Base-by-base conservation (phyloP, 2,797 vertebrate species). In the Brachymystax lenok region DNA sequence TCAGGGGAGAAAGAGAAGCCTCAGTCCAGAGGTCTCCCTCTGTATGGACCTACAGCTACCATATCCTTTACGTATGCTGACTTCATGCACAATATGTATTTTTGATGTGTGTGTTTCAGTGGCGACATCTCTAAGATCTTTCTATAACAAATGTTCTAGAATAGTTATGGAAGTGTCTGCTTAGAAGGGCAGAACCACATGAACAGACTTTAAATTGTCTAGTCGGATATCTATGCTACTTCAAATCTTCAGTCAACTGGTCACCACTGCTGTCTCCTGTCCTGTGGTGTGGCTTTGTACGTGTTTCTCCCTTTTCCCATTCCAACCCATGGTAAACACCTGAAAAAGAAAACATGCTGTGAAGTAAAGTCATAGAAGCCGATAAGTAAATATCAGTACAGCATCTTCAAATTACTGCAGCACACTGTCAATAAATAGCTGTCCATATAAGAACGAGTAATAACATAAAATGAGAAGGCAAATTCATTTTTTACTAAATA, bases 221-320 rank as follows among this genome's bases (percentile, higher is more conserved):
- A 68, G 27, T 14, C 3, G 10, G 4, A 30, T 69, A 51, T 78
- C 10, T 50, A 59, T 69, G 54, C 21, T 67, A 52, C 40, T 75
- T 80, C 69, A 77, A 50, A 74, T 74, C 59, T 75, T 30, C 76
- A 64, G 50, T 16, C 51, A 46, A 71, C 70, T 21, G 35, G 64
- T 74, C 7, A 50, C 59, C 71, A n/a, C 1, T 69, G 50, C 73
- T 64, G 46, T 78, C 16, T 71, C 40, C 27, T 72, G 52, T 81
- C 73, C 24, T 59, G 71, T 80, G 28, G 66, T 33, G 66, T 35
- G 66, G 59, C 61, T 13, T 24, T 64, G 61, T 28, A 30, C 5
- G 64, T 21, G 17, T 68, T 4, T 68, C 28, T 68, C 17, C 28
- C 28, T 8, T 68, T 6, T 68, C 66, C 66, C 28, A 68, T 33